phyloP scores from a whole-genome alignment of 2,113 vertebrate genomes.

The Ahaetulla prasina region DNA sequence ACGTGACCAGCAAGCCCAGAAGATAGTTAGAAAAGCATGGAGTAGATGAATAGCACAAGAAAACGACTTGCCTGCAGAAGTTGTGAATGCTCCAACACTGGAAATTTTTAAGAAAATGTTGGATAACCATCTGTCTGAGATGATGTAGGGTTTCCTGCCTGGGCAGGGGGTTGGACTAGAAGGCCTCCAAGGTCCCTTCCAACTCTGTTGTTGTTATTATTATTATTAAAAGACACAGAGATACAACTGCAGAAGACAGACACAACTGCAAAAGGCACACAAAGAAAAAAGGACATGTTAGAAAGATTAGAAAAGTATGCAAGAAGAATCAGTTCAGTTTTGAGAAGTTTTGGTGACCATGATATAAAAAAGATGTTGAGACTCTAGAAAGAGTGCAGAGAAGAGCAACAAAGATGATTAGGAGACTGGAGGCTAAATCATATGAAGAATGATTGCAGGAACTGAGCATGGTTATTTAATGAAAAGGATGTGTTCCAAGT shows the following conservation, averaged over 20 bases:
- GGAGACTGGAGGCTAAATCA: background rate
- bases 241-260: background rate
- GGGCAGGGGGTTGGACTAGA: too few species aligned
- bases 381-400: too few species aligned
- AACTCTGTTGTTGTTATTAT: too few species aligned
- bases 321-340: background rate
- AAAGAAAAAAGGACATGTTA: background rate
- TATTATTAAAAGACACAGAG: background rate
- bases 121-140: too few species aligned
- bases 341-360: background rate
- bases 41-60: background rate
- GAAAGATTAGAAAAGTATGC: background rate
- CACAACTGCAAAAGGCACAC: background rate
- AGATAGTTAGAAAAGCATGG: background rate
- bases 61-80: too few species aligned
- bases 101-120: too few species aligned
- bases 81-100: too few species aligned
- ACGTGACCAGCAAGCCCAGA: too few species aligned
- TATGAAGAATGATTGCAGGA: background rate
- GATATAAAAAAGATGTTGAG: too few species aligned
- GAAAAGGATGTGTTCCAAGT: background rate
- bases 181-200: too few species aligned
- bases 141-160: too few species aligned
- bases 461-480: background rate
- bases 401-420: too few species aligned